phyloP scores from a whole-genome alignment of 1,140 invertebrate genomes.

The Lanistes nyassanus region DNA sequence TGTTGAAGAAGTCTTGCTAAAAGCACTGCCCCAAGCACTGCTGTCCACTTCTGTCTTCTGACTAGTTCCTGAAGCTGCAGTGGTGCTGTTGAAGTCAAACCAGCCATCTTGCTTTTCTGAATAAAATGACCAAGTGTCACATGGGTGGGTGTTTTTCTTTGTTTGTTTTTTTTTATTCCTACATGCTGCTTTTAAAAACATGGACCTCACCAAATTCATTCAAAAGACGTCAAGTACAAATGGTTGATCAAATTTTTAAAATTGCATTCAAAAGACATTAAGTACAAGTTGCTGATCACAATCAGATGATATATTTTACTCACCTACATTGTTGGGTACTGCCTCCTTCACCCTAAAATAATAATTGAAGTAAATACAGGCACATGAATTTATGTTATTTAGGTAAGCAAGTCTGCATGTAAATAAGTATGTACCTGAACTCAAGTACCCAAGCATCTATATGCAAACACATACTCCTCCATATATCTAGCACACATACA shows the following conservation, averaged over 20 bases:
- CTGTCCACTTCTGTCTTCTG: slow-evolving; percentile 17
- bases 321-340: too few species aligned
- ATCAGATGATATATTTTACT: too few species aligned
- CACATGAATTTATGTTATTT: too few species aligned
- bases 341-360: too few species aligned
- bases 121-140: not conserved
- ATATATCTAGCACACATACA: not conserved
- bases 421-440: not conserved
- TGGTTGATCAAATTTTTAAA: too few species aligned
- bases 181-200: not conserved
- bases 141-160: not conserved
- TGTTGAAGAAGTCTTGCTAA: slow-evolving; percentile 12
- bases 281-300: too few species aligned
- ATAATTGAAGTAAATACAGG: too few species aligned
- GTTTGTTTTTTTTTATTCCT: not conserved
- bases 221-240: too few species aligned
- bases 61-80: not conserved
- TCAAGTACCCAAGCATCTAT: not conserved
- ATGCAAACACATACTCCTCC: not conserved
- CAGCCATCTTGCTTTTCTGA: slow-evolving; percentile 33
- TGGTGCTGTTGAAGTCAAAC: slow-evolving; percentile 38
- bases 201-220: too few species aligned
- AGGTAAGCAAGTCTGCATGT: too few species aligned
- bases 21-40: slow-evolving; percentile 45
- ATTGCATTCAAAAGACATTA: too few species aligned